These are phyloP conservation scores for Dryococelus australis DNA, from an alignment of 2,888 invertebrate species.

Conservation along the genomic window DNA sequence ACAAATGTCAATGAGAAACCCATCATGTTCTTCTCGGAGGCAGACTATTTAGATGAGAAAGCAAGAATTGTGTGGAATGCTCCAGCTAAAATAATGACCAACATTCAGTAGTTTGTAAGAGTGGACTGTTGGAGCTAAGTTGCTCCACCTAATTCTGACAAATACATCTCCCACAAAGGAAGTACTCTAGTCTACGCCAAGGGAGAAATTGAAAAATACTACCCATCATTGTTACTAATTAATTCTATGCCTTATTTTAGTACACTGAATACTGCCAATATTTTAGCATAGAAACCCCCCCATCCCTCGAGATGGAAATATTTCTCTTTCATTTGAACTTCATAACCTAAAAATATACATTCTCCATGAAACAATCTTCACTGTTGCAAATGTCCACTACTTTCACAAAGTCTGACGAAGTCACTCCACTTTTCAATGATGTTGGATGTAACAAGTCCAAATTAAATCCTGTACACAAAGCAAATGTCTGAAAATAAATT, in stretches of 20 bases:
- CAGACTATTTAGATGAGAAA: neutral
- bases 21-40: neutral
- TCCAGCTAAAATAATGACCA: neutral
- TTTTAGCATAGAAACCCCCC: neutral
- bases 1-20: neutral
- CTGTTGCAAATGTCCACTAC: neutral
- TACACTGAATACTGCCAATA: neutral
- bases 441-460: neutral
- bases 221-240: too few relatives aligned
- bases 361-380: neutral
- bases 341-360: neutral
- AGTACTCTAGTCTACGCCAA: too few relatives aligned
- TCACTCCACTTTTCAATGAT: neutral
- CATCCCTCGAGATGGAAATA: neutral
- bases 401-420: neutral
- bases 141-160: neutral
- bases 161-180: too few relatives aligned
- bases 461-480: too few relatives aligned
- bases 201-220: too few relatives aligned
- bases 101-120: neutral
- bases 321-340: neutral
- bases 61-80: neutral
- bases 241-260: too few relatives aligned
- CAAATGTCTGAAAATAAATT: too few relatives aligned
- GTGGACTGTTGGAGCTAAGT: neutral